These are phyloP conservation scores for Pocillopora meandrina DNA, from an alignment of 92 coral and sea anemone species.

Conservation along the genomic window DNA sequence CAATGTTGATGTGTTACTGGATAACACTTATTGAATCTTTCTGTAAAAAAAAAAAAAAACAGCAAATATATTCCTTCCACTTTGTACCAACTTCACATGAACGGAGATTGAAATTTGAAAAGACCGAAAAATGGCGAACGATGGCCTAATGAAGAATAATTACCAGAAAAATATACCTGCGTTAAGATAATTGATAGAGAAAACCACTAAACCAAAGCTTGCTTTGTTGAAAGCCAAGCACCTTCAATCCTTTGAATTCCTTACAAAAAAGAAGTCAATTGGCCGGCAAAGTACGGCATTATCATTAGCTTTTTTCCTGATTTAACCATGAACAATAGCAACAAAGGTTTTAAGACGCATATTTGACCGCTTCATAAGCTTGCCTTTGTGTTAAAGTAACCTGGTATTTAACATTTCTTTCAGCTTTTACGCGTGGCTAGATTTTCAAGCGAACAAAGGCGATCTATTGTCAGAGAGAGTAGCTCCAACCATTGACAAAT, in stretches of 20 bases:
- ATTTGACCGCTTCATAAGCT: slow-evolving; percentile 9
- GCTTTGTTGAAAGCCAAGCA: slow-evolving; percentile 23
- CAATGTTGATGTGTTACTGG: too few species aligned
- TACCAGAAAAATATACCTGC: background rate
- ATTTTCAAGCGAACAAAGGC: slow-evolving; percentile 4
- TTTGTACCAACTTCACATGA: too few species aligned
- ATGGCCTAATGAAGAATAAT: background rate
- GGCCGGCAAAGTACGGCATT: slow-evolving; percentile 6
- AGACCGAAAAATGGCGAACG: too few species aligned
- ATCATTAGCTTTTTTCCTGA: background rate
- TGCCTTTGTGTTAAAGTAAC: slow-evolving; percentile 10
- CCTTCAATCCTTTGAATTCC: background rate
- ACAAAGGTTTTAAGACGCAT: slow-evolving; percentile 18
- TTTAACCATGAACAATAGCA: background rate
- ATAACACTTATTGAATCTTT: background rate
- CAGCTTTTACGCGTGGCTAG: slow-evolving; percentile 3
- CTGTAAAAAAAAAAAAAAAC: background rate
- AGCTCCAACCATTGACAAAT: slow-evolving; percentile 5
- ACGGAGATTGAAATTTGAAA: too few species aligned
- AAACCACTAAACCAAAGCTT: slow-evolving; percentile 5
- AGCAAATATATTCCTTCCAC: background rate
- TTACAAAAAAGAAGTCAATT: slow-evolving; percentile 11
- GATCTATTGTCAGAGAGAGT: slow-evolving; percentile 3
- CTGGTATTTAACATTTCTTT: slow-evolving; percentile 14
- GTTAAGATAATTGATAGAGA: slow-evolving; percentile 18